Percentiles rank a stretch among this genome's conserved stretches.
phyloP scores from a whole-genome alignment of 1,140 invertebrate genomes.

The Microplitis mediator region DNA sequence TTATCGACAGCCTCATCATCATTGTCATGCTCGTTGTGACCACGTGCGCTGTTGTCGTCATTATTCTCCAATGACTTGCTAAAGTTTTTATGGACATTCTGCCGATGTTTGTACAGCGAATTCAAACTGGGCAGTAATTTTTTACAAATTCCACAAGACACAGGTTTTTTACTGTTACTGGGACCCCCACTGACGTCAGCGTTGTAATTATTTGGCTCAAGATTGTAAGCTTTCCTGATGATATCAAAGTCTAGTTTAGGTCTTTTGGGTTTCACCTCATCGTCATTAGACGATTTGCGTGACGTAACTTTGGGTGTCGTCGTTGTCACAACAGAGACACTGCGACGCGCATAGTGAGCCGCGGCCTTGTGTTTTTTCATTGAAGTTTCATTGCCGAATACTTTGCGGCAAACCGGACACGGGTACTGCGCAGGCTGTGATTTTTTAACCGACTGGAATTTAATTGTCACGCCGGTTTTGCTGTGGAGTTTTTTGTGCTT shows the following conservation, averaged over 20 bases:
- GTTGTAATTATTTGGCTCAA: not conserved
- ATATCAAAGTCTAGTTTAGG: conserved; percentile 28
- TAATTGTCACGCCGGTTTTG: conserved; percentile 29
- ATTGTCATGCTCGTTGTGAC: conserved; percentile 33
- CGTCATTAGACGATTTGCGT: conserved; percentile 2
- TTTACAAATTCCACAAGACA: conserved; percentile 53
- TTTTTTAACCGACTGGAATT: conserved; percentile 49
- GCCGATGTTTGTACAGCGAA: conserved; percentile 53
- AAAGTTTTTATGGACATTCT: conserved; percentile 42
- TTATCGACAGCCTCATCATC: conserved; percentile 10
- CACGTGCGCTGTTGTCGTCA: not conserved
- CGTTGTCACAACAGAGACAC: not conserved
- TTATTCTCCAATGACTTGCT: no score
- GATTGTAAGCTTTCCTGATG: conserved; percentile 20
- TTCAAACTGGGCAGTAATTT: conserved; percentile 51
- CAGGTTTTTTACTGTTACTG: conserved; percentile 40
- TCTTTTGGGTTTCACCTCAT: conserved; percentile 17
- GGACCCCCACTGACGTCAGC: not conserved
- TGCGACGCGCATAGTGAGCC: conserved; percentile 19
- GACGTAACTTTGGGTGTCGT: not conserved
- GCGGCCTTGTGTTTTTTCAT: conserved; percentile 61
- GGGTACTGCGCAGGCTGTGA: conserved; percentile 54
- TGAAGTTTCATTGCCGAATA: conserved; percentile 62
- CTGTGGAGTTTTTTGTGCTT: conserved; percentile 63
- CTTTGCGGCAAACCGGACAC: conserved; percentile 64